Evolutionary conservation across 2,797 vertebrate species (phyloP), one percentile per base, ranked within the genome.

Genomic region (Acrocephalus scirpaceus): DNA sequence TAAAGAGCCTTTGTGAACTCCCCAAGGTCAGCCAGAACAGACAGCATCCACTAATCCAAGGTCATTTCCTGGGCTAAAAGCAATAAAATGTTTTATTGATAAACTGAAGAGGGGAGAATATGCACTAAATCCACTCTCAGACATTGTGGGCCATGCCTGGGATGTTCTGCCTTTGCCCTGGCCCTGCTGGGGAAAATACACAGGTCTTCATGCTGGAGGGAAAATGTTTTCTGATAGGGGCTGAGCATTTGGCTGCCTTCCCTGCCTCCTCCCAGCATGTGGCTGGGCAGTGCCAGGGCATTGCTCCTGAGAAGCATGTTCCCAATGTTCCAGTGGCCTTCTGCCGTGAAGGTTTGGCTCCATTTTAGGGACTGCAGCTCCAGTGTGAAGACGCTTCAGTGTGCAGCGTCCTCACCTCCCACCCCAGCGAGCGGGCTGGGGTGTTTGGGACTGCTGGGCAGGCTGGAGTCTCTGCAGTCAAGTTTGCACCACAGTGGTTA

Each of bases 31-130:
- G 90, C 94, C 96, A 96, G 98, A 98, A 98, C 97, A 98, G 98
- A 98, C 97, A 92, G 96, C 96, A 93, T 95, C 95, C 89, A 97
- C 97, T 97, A 97, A 97, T 96, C 94, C 98, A 98, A 99, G 98
- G 99, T 99, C 98, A 98, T 97, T 98, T 98, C 98, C 97, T 97
- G 96, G 97, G 98, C 98, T 98, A 98, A 98, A 98, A 99, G 97
- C 98, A 98, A 98, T 98, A 98, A 99, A 98, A 98, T 98, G 98
- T 98, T 99, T 98, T 99, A 99, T 99, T 99, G 99, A 99, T 98
- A 98, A 97, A 97, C 95, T 76, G 92, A 92, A 95, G 93, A 93
- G 90, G 53, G 90, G 80, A 90, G 86, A 94, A 95, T 82, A 88
- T 27, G 79, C 71, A 48, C 69, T 77, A 82, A 83, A 88, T 93